Evolutionary conservation across 2,113 vertebrate genomes (phyloP), one percentile per base, ranked within the genome.

Genomic region (Malurus elegans): DNA sequence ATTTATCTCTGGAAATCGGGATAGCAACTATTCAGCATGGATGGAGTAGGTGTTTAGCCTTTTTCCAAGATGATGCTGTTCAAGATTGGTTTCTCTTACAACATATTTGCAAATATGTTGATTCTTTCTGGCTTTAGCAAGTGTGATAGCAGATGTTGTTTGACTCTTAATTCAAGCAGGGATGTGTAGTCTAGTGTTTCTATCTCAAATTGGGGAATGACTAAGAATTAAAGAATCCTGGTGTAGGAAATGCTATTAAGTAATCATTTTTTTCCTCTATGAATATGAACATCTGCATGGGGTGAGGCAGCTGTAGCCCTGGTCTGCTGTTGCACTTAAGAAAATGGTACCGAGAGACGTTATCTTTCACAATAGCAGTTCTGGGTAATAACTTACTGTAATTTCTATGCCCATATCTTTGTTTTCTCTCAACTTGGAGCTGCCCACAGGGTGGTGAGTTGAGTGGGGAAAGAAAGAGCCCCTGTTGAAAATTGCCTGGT

Each of bases 71-170:
- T 42, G 69, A 53, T 74, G 24, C 51, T 90, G 17, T 87, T 71
- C 5, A 20, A 75, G 34, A 69, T 54, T 32, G 15, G 5, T 65
- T 86, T 95, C 12, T 86, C 67, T 79, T 40, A 47, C 29, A 18
- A 10, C 21, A 45, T 69, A 45, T 86, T 92, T 83, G 38, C 64
- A 90, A 95, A 61, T 92, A 67, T 6, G 60, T 86, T 80, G 79
- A 62, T 47, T 79, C 38, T 62, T 79, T 58, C 54, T 94, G 93
- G 79, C 79, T 62, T 78, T 80, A 83, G 57, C 1, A 2, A 92
- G 44, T 32, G 28, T 21, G 44, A 86, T n/a, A 64, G 61, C 94
- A 96, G 93, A 96, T 96, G 82, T 88, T 85, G 70, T 94, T 65
- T 85, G 64, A 76, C 57, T 92, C 36, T 61, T 65, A 78, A 84